Conservation (phyloP, 2,797 vertebrate genomes). For the Cossypha niveicapilla region DNA sequence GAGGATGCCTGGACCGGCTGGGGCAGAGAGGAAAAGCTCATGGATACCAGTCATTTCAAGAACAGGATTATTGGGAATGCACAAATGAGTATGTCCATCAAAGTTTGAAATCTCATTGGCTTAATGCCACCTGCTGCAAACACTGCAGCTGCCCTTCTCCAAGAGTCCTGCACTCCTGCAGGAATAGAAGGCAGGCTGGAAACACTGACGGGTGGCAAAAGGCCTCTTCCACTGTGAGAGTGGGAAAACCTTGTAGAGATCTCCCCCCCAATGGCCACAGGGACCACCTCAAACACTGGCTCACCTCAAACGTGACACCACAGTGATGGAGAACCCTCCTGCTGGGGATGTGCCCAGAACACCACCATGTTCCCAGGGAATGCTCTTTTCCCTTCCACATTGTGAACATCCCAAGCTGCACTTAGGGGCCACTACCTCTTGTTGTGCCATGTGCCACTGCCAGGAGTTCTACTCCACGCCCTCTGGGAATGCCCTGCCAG, state of each 20-base stretch:
- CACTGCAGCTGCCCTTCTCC: not conserved
- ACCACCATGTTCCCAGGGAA: not conserved
- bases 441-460: not conserved
- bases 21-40: not conserved
- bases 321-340: not conserved
- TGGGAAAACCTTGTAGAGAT: not conserved
- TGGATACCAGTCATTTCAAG: not conserved
- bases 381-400: not conserved
- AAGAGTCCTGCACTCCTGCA: not conserved
- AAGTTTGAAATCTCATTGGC: not conserved
- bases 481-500: not conserved
- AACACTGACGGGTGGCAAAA: not conserved
- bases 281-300: not conserved
- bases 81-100: not conserved
- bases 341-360: not conserved
- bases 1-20: not conserved
- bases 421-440: fast-evolving
- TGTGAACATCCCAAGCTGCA: not conserved
- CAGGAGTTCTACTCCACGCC: not conserved
- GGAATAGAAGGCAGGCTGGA: not conserved
- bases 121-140: conserved; percentile 12
- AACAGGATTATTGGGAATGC: not conserved
- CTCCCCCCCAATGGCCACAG: not conserved
- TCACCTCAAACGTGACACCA: not conserved
- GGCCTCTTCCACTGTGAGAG: not conserved